Evolutionary conservation across 1,140 invertebrate species (phyloP).

Genomic region (Drosophila lini): DNA sequence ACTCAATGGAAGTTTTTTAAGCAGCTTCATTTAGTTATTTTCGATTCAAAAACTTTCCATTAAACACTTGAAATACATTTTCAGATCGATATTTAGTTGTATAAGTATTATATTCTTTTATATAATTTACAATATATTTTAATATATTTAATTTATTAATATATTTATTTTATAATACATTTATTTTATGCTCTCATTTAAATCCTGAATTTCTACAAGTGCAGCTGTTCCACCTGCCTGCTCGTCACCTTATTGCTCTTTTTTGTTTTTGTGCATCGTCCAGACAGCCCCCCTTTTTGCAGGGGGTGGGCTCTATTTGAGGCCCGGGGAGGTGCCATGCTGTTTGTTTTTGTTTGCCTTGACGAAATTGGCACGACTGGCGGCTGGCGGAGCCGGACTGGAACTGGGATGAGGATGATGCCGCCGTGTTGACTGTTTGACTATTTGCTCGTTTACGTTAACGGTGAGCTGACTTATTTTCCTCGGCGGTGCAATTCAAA

Average conservation of each 20-base stretch:
- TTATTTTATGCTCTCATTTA: no score
- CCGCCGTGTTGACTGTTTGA: slow-evolving; percentile 75
- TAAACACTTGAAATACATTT: no score
- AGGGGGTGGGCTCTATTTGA: slow-evolving; percentile 17
- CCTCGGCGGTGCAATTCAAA: slow-evolving; percentile 70
- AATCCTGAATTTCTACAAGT: background rate
- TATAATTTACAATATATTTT: no score
- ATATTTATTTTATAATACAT: no score
- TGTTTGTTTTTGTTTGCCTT: slow-evolving; percentile 75
- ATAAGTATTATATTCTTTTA: no score
- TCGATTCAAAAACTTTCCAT: no score
- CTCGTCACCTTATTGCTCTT: slow-evolving; percentile 27
- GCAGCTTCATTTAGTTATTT: background rate
- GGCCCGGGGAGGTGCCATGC: slow-evolving; percentile 6
- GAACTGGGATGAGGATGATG: background rate
- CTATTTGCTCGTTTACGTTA: slow-evolving; percentile 72
- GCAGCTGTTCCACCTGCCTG: slow-evolving; percentile 1
- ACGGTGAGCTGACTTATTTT: slow-evolving; percentile 67
- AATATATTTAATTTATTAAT: no score
- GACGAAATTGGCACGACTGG: slow-evolving; percentile 71
- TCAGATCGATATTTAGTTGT: no score
- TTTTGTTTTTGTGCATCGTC: slow-evolving; percentile 57
- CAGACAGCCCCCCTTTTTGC: slow-evolving; percentile 15
- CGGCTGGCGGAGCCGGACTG: background rate
- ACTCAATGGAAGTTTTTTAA: background rate